Conservation (phyloP, 2,888 invertebrate species). For the Aleiodes alternator region DNA sequence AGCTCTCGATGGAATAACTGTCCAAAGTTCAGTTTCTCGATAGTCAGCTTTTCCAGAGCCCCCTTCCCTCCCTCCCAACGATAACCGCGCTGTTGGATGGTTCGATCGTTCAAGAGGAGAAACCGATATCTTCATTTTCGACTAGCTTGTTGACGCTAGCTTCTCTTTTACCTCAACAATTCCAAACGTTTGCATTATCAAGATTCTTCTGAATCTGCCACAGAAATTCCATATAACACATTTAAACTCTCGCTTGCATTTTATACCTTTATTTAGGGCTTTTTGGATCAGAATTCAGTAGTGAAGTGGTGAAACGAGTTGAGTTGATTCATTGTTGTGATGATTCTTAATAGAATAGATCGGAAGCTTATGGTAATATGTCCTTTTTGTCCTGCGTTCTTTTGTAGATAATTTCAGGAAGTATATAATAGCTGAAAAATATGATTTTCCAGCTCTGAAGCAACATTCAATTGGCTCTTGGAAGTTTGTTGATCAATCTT, state of each 20-base stretch:
- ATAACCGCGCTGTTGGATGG: background rate
- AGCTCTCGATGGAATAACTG: conserved; percentile 31
- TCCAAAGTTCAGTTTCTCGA: conserved; percentile 17
- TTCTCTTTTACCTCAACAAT: background rate
- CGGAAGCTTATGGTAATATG: no score
- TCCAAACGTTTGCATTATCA: background rate
- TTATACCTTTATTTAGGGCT: background rate
- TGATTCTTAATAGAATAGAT: no score
- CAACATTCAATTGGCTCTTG: no score
- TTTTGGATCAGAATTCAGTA: no score
- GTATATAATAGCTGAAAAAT: no score
- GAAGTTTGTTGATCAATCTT: no score
- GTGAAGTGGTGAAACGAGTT: no score
- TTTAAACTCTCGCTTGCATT: background rate
- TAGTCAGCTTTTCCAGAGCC: background rate
- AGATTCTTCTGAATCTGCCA: background rate
- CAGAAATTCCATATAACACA: background rate
- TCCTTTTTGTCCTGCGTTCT: no score
- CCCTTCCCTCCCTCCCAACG: background rate
- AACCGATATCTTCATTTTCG: conserved; percentile 13
- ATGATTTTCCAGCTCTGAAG: no score
- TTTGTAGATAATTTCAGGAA: no score
- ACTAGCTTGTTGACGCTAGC: background rate
- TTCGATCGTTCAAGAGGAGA: conserved; percentile 26
- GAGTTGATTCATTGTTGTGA: no score